These are phyloP conservation scores for Mobula hypostoma DNA, from an alignment of 2,113 vertebrate species.

Conservation along the genomic window DNA sequence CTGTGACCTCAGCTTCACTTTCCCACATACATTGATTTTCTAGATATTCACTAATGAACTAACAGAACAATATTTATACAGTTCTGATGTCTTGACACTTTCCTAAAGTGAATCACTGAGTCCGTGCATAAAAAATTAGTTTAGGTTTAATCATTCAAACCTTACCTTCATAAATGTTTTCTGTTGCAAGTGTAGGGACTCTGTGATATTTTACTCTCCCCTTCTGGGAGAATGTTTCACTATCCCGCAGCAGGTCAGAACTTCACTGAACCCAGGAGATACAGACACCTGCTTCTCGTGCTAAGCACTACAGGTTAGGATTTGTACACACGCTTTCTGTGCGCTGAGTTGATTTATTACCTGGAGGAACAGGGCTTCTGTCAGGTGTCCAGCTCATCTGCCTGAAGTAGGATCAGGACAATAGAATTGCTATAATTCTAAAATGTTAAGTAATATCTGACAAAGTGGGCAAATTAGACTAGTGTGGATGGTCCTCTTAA, in stretches of 20 bases:
- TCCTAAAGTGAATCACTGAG: neutral
- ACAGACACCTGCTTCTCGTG: neutral
- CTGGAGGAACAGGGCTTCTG: neutral
- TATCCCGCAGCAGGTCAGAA: neutral
- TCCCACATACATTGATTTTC: neutral
- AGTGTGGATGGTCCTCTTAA: too few relatives aligned
- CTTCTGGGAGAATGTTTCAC: neutral
- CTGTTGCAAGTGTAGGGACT: neutral
- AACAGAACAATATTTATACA: too few relatives aligned
- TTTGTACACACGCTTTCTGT: neutral
- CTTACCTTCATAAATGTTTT: neutral
- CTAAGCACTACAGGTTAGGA: neutral
- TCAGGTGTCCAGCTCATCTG: neutral
- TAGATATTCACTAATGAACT: neutral
- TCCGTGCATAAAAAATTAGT: neutral
- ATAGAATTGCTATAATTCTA: too few relatives aligned
- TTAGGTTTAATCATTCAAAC: neutral
- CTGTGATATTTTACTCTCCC: neutral
- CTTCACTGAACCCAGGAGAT: neutral
- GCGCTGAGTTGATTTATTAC: neutral
- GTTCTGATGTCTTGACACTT: neutral
- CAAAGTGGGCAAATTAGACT: too few relatives aligned
- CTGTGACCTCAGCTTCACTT: too few relatives aligned
- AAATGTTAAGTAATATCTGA: too few relatives aligned
- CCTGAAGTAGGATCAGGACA: neutral